Evolutionary conservation across 2,113 vertebrate species (phyloP).

Genomic region (Rhinolophus ferrumequinum): DNA sequence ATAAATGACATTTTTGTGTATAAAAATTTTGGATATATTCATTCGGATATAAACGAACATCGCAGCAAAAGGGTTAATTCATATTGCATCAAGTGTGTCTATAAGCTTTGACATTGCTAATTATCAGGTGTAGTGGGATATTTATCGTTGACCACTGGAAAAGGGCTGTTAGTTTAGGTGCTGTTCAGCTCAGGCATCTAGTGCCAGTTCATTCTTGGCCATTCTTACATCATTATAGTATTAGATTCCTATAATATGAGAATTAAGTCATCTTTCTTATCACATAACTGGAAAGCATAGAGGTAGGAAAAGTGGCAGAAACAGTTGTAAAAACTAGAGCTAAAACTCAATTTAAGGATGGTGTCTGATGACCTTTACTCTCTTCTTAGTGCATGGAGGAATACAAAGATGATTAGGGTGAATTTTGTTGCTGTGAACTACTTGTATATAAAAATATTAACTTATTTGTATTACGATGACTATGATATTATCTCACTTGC

Average conservation of each 20-base stretch:
- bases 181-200: background rate
- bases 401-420: background rate
- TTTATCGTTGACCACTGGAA: background rate
- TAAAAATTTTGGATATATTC: no score
- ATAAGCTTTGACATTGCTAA: background rate
- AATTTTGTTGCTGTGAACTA: conserved; percentile 32
- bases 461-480: background rate
- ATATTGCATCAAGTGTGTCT: background rate
- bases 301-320: conserved; percentile 1
- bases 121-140: background rate
- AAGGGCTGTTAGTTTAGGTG: background rate
- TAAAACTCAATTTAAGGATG: background rate
- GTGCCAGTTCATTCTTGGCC: background rate
- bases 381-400: background rate
- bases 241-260: background rate
- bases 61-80: background rate
- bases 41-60: no score
- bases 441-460: background rate
- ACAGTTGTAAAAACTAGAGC: background rate
- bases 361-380: background rate
- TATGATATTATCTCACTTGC: background rate
- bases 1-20: no score
- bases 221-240: background rate
- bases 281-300: background rate
- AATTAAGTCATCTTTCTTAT: background rate